Base-by-base conservation (phyloP, 2,888 invertebrate species). In the Ornithoptera alexandrae region DNA sequence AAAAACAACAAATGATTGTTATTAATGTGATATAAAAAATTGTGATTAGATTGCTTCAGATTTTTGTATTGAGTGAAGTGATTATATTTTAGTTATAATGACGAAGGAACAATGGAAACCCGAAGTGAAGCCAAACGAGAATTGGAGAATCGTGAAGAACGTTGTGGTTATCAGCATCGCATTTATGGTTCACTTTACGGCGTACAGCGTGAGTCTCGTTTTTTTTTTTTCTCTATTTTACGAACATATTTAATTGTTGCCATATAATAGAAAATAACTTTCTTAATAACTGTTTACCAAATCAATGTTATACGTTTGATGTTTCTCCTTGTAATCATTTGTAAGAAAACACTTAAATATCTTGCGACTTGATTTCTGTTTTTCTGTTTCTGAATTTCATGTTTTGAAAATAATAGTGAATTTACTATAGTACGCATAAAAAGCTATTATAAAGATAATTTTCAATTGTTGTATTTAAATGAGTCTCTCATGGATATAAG, bases 101-200 rank as follows among this genome's bases (percentile, higher is more conserved):
- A 70, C 72, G 67, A 72, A 75, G 4, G 74, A 73, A 63, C 77
- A 77, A 2, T 74, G 71, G 36, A 70, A 65, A 2, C 7, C 64
- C 3, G 74, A 74, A 36, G 65, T 82, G 20, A 78, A 81, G 71
- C 81, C 87, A 1, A 75, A 70, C 7, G 86, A 87, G 74, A 89
- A 87, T 15, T 87, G 88, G 88, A 79, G 90, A 67, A 92, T 93
- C 62, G 71, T 88, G 76, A 92, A 92, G 76, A 93, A 93, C 76
- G 91, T 93, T 30, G 83, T 92, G 59, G 75, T 93, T 69, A 87
- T 95, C 76, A 94, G 95, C 71, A 62, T 94, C 5, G 94, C 94
- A 0, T 95, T 95, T 81, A 93, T 95, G 87, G 92, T 95, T 75
- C 93, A 94, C 24, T 94, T 96, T 80, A 95, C 95, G 0, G 94